Evolutionary conservation across 2,888 invertebrate genomes (phyloP), one percentile per base, ranked within the genome.

Genomic region (Alentia gelatinosa): DNA sequence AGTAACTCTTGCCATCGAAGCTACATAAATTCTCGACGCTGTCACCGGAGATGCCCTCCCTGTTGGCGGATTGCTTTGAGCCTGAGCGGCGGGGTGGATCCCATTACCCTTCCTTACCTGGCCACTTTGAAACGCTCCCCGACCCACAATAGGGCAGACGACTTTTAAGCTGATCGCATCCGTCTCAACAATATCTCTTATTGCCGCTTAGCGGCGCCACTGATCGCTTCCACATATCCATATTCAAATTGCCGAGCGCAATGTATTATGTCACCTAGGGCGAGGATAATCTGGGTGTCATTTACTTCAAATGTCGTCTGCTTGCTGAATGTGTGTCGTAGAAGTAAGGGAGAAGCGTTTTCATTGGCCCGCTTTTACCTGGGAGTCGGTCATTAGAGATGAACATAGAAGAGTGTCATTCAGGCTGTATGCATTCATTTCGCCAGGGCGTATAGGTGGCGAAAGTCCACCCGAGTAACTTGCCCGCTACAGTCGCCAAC

Each of bases 51-150:
- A 68, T 47, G 47, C 9, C 47, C 9, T 7, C 47, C 9, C 7
- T 47, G 7, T 7, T 7, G 7, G 7, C n/a, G 56, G 56, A 56
- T 56, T 68, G 30, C 68, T 68, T 68, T 68, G 33, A 30, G 68
- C n/a, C 68, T 68, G 3, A 19, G 19, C 12, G 23, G 56, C 19
- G 30, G 47, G 47, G 47, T 47, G 19, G 19, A 47, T 68, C 56
- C 12, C 56, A 19, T 68, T 68, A 68, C 68, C 68, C 33, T 68
- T 68, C 68, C 68, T 68, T 68, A 68, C 68, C 68, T 68, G 68
- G 68, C 68, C 30, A 30, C 68, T 68, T 30, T 68, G n/a, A 68
- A 26, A 68, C 30, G 68, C n/a, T 68, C 33, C 68, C 23, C 68
- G n/a, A 3, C 68, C 23, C n/a, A n/a, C 68, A 68, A 68, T 56